Evolutionary conservation across 1,140 invertebrate species (phyloP).

Genomic region (Mycetomoellerius zeteki): DNA sequence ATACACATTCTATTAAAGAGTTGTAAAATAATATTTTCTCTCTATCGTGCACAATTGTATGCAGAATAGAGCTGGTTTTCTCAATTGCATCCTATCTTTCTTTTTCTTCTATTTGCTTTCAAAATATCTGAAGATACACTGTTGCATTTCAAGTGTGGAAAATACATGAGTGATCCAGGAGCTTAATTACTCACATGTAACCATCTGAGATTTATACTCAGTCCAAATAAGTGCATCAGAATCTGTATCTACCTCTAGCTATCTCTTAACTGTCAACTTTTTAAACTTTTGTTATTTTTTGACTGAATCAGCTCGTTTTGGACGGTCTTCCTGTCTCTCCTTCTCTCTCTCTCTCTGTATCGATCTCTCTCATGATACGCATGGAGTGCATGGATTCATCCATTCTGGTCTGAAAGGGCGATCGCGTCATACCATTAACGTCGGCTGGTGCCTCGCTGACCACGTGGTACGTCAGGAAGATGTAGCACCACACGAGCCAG

Average conservation of each 20-base stretch:
- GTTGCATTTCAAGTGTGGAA: background rate
- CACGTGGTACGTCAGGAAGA: conserved; percentile 73
- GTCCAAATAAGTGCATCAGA: background rate
- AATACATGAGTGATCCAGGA: background rate
- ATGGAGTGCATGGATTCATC: conserved; percentile 28
- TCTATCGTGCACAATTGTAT: background rate
- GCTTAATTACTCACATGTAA: background rate
- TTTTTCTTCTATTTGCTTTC: background rate
- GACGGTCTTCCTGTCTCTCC: background rate
- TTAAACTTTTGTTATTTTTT: background rate
- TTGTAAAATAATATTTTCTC: background rate
- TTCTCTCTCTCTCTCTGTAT: conserved; percentile 14
- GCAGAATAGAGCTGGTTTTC: background rate
- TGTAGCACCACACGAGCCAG: conserved; percentile 68
- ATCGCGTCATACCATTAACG: conserved; percentile 70
- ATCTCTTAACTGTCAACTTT: background rate
- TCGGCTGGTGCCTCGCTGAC: conserved; percentile 63
- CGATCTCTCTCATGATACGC: conserved; percentile 21
- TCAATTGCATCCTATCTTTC: background rate
- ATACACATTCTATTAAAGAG: background rate
- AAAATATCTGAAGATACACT: background rate
- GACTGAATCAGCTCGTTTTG: background rate
- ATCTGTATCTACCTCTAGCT: background rate
- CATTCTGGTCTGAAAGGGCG: conserved; percentile 31
- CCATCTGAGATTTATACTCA: background rate